Evolutionary conservation across 1,140 invertebrate genomes (phyloP).

Genomic region (Copidosoma floridanum): DNA sequence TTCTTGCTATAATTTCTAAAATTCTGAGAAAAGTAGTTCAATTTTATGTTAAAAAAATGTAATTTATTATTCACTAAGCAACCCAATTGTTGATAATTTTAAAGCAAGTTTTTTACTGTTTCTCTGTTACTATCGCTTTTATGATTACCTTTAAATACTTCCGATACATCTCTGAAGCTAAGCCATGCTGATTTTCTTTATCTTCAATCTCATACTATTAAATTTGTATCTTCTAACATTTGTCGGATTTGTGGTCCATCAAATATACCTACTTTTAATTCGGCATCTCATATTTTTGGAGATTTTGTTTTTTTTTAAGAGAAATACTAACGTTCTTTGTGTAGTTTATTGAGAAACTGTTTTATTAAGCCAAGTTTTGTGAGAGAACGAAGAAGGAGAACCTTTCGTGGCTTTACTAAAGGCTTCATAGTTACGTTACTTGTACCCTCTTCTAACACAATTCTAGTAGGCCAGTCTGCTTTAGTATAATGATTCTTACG

Average conservation of each 20-base stretch:
- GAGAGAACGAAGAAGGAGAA: not conserved
- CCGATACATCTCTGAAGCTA: slow-evolving; percentile 9
- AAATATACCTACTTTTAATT: too few relatives aligned
- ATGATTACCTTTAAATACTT: slow-evolving; percentile 1
- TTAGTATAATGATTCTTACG: not conserved
- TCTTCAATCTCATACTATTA: not conserved
- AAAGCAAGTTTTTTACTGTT: too few relatives aligned
- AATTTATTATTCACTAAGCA: too few relatives aligned
- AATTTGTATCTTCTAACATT: too few relatives aligned
- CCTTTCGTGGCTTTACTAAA: not conserved
- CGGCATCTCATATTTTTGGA: not conserved
- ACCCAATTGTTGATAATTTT: too few relatives aligned
- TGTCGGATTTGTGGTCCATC: too few relatives aligned
- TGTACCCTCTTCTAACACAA: not conserved
- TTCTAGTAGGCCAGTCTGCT: not conserved
- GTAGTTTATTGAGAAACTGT: not conserved
- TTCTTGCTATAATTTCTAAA: too few relatives aligned
- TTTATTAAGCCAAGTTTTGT: too few relatives aligned
- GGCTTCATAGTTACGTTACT: not conserved
- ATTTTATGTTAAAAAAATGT: too few relatives aligned
- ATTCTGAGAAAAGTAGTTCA: too few relatives aligned
- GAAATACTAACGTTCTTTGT: not conserved
- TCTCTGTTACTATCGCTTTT: not conserved
- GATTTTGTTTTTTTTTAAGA: not conserved
- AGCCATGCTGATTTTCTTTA: not conserved